Base-by-base conservation (phyloP, 1,140 invertebrate species). In the Drosophila nikananu region DNA sequence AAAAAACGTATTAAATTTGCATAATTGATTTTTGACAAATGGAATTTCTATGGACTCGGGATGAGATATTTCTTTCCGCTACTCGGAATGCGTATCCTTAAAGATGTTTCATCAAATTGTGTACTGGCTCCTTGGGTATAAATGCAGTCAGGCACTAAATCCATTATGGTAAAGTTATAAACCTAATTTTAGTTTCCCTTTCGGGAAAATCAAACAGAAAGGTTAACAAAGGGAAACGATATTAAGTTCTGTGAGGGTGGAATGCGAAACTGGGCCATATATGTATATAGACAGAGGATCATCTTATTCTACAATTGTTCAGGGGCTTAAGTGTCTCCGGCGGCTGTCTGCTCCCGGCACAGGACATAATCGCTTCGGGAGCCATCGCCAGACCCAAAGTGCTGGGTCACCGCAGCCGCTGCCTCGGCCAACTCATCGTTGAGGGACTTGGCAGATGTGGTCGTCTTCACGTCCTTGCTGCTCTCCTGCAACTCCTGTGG, bases 301-400 rank as follows among this genome's bases (percentile, higher is more conserved):
- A 13, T 68, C 27, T 59, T 42, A 59, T 37, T 55, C 42, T 70
- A 68, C 15, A 35, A n/a, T 46, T 27, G 19, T 10, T 21, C 37
- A 2, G n/a, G 3, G 12, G 9, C 39, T 68, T 81, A 83, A 42
- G 72, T 41, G 32, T 81, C 87, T 27, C 17, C 39, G 8, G 54
- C 46, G 37, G 37, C 64, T 44, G 25, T 41, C 48, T 51, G 74
- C 19, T 89, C 84, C 21, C 81, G 62, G 63, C 68, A 90, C 55
- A 89, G 37, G 21, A 66, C 59, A 39, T 91, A 91, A 17, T 91
- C 90, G 61, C 90, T 91, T 15, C 76, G 77, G 3, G 86, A 91
- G 23, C 77, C 82, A 60, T 90, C 90, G 4, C 67, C 61, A 7
- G 35, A 23, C 9, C 81, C 91, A 42, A 87, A 91, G 55, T 83